Conservation (phyloP, 2,888 invertebrate species). For the Craniophora ligustri region DNA sequence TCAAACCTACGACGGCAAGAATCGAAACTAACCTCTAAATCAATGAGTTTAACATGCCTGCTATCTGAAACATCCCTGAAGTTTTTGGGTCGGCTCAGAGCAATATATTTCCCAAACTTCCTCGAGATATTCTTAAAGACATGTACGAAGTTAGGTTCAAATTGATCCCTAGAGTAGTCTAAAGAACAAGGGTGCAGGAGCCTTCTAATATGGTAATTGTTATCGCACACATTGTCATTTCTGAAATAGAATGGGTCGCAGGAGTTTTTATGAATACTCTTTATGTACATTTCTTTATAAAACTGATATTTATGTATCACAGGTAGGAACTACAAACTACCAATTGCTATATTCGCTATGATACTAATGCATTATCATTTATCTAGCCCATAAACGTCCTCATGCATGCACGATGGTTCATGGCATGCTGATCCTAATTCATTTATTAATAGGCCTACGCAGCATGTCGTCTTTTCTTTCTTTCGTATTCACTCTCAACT, state of each 20-base stretch:
- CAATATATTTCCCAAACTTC: conserved; percentile 20
- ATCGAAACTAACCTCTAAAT: background rate
- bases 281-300: background rate
- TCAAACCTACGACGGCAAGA: background rate
- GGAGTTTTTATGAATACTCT: background rate
- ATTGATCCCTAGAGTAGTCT: conserved; percentile 12
- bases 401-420: no score
- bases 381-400: no score
- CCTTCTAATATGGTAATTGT: conserved; percentile 15
- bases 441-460: no score
- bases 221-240: conserved; percentile 30
- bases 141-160: conserved; percentile 13
- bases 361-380: no score
- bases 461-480: no score
- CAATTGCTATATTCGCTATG: no score
- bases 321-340: no score
- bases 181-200: conserved; percentile 5
- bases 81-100: background rate
- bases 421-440: no score
- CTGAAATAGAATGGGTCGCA: background rate
- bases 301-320: no score
- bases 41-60: background rate
- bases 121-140: conserved; percentile 14
- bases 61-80: conserved; percentile 3
- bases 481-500: no score